Percentiles rank a stretch among this genome's conserved stretches.
Conservation (phyloP, 2,113 vertebrate genomes). For the Tachycineta bicolor region DNA sequence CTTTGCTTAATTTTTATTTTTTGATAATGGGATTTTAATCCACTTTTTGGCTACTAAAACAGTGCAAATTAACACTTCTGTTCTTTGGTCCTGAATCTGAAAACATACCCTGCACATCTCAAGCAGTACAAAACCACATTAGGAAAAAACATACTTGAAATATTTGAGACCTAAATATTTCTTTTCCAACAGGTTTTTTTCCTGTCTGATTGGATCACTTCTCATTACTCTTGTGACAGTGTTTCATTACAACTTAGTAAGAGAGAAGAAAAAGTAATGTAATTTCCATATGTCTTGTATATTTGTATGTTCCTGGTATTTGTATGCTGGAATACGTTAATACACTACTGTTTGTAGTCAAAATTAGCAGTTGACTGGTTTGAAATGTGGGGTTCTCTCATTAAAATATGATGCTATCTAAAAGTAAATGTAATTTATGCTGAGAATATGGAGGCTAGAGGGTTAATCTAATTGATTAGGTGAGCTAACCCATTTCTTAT, state of each 20-base stretch:
- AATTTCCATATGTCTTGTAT: background rate
- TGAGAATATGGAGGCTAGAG: background rate
- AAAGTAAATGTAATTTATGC: background rate
- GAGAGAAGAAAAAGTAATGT: background rate
- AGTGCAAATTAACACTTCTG: background rate
- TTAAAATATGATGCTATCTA: background rate
- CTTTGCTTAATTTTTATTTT: background rate
- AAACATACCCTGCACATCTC: fast-evolving
- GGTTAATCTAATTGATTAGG: background rate
- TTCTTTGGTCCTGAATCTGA: background rate
- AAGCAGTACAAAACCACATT: background rate
- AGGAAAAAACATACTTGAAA: background rate
- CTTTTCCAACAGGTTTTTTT: background rate
- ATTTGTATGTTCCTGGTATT: background rate
- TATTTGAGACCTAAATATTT: background rate
- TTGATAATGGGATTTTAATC: background rate
- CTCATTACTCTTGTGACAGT: background rate
- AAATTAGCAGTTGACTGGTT: background rate
- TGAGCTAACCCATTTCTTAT: background rate
- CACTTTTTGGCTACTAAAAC: background rate
- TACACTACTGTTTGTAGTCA: background rate
- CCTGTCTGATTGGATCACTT: background rate
- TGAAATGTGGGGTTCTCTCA: background rate
- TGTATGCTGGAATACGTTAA: background rate
- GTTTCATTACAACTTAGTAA: background rate